These are phyloP conservation scores for Mystacornis crossleyi DNA, from an alignment of 2,113 vertebrate genomes.

Conservation along the genomic window DNA sequence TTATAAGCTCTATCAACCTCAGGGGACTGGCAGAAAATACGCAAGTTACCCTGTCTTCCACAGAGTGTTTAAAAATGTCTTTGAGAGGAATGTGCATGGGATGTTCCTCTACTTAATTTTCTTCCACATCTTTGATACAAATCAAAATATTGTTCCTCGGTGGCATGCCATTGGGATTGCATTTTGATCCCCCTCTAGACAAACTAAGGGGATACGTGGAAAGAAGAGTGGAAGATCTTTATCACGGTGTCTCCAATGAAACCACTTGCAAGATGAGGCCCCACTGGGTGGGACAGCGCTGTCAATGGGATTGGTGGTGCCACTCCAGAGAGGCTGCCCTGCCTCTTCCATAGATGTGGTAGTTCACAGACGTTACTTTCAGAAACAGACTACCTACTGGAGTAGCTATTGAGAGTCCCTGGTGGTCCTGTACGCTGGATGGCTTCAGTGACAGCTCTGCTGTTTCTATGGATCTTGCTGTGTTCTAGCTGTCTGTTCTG, in stretches of 20 bases:
- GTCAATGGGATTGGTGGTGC: background rate
- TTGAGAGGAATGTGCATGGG: background rate
- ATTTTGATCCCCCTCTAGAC: background rate
- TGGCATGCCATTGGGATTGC: background rate
- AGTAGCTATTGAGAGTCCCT: background rate
- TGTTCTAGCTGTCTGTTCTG: background rate
- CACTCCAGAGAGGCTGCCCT: background rate
- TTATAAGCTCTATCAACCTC: background rate
- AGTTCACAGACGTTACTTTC: background rate
- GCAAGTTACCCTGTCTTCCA: background rate
- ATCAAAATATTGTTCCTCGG: background rate
- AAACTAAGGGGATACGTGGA: background rate
- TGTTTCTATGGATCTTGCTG: background rate
- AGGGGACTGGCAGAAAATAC: background rate
- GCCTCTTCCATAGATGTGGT: background rate
- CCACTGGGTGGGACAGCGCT: background rate
- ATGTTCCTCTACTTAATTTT: background rate
- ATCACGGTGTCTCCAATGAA: background rate
- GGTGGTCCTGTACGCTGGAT: background rate
- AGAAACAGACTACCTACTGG: background rate
- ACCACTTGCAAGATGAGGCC: fast-evolving
- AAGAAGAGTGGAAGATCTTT: background rate
- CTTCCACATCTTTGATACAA: background rate
- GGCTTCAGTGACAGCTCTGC: background rate
- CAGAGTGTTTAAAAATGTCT: background rate